Percentiles rank a stretch among this genome's conserved stretches.
phyloP scores from a whole-genome alignment of 2,797 vertebrate genomes.

The Buphagus erythrorhynchus region DNA sequence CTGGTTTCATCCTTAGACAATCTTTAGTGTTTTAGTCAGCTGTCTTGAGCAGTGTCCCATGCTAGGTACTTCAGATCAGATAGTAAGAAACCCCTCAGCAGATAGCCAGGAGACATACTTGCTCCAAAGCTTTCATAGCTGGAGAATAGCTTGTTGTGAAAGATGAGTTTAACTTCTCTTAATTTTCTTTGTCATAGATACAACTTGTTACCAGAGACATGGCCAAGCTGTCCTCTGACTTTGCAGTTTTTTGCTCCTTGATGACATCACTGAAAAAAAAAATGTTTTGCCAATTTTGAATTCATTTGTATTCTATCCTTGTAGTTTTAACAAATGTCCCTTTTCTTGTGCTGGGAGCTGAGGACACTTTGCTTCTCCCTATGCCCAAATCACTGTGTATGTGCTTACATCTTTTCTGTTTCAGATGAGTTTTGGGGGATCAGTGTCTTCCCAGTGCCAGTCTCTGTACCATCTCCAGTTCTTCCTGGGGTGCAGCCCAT shows the following conservation, averaged over 20 bases:
- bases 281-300: not conserved
- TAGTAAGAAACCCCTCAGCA: not conserved
- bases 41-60: not conserved
- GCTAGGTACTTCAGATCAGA: not conserved
- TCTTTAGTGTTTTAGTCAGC: not conserved
- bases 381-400: not conserved
- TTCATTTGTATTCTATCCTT: constrained; percentile 24
- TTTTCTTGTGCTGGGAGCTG: not conserved
- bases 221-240: not conserved
- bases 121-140: not conserved
- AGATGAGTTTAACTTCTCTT: not conserved
- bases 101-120: not conserved
- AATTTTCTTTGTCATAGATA: not conserved
- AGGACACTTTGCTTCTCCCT: not conserved
- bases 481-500: not conserved
- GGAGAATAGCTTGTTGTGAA: not conserved
- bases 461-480: not conserved
- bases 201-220: not conserved
- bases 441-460: not conserved
- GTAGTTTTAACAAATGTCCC: not conserved
- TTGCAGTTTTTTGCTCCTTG: not conserved
- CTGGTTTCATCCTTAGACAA: not conserved
- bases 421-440: not conserved
- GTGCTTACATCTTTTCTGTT: not conserved
- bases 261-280: constrained; percentile 2